Base-by-base conservation (phyloP, 2,797 vertebrate genomes). In the Pangasius larnaudii region DNA sequence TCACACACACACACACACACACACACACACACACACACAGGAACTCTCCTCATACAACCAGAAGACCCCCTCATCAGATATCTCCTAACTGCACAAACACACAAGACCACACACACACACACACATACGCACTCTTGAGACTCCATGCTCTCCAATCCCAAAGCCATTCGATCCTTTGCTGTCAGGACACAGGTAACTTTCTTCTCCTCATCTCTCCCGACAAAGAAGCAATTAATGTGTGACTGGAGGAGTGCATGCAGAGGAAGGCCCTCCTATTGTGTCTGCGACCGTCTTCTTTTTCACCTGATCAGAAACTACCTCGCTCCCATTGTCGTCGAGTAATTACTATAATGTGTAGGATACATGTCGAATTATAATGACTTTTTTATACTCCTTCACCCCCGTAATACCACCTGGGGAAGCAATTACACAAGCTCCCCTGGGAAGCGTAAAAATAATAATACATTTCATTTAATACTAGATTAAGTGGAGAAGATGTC, bases 181-280 rank as follows among this genome's bases (percentile, higher is more conserved):
- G 93, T 93, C 92, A 89, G 91, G 90, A 92, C 93, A 86, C 93
- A 96, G 96, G 97, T 97, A 95, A 94, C 92, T 89, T 86, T 84
- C 92, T 88, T 92, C 94, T 95, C 94, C 94, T 95, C 96, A 94
- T 95, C 94, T 93, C 95, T 93, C 94, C 91, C 90, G 94, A 96
- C 95, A 96, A 97, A 97, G 95, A 97, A 96, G 92, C 94, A 97
- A 96, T 96, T 96, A 96, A 97, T 96, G 94, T 91, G 91, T 30
- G 91, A 93, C 91, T 90, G 85, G 92, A 93, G 91, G 91, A 93
- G 88, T 87, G 92, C 90, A 93, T 93, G 93, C 93, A 94, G 93
- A 92, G 91, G 89, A 94, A 91, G 92, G 92, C 91, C 92, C 91
- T 89, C 86, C 93, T 93, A 94, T 94, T 94, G 95, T 97, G 94